Percentiles rank a stretch among this genome's conserved stretches.
Evolutionary conservation across 2,888 invertebrate species (phyloP).

Genomic region (Galerucella calmariensis): DNA sequence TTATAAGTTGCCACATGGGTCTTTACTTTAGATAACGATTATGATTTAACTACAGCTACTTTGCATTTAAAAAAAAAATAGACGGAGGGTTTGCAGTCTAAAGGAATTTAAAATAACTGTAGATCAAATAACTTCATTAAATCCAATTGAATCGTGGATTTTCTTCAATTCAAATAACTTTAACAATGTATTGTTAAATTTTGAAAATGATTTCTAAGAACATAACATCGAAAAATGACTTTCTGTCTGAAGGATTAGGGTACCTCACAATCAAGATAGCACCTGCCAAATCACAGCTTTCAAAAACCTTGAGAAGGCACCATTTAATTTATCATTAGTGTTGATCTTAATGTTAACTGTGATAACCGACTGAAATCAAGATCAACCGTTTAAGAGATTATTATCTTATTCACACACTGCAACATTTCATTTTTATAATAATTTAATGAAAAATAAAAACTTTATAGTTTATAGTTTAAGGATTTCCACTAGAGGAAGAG

Average conservation of each 20-base stretch:
- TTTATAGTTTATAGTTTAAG: too few relatives aligned
- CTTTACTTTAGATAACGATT: background rate
- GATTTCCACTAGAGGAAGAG: too few relatives aligned
- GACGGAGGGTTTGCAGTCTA: too few relatives aligned
- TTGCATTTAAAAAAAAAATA: too few relatives aligned
- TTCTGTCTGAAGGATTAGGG: background rate
- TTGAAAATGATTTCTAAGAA: background rate
- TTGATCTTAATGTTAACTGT: constrained; percentile 14
- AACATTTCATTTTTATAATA: background rate
- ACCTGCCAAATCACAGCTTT: constrained; percentile 40
- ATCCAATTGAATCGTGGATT: too few relatives aligned
- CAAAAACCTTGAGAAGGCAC: constrained; percentile 13
- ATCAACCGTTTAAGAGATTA: background rate
- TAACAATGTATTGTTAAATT: too few relatives aligned
- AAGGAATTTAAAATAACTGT: too few relatives aligned
- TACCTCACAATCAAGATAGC: constrained; percentile 8
- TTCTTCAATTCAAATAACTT: too few relatives aligned
- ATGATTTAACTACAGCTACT: background rate
- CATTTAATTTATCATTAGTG: constrained; percentile 13
- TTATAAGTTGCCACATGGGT: background rate
- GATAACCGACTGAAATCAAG: constrained; percentile 15
- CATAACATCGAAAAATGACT: background rate
- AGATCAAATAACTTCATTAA: too few relatives aligned
- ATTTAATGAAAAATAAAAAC: background rate
- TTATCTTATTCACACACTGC: background rate